Evolutionary conservation across 2,797 vertebrate species (phyloP).

Genomic region (Mionectes olivaceus): DNA sequence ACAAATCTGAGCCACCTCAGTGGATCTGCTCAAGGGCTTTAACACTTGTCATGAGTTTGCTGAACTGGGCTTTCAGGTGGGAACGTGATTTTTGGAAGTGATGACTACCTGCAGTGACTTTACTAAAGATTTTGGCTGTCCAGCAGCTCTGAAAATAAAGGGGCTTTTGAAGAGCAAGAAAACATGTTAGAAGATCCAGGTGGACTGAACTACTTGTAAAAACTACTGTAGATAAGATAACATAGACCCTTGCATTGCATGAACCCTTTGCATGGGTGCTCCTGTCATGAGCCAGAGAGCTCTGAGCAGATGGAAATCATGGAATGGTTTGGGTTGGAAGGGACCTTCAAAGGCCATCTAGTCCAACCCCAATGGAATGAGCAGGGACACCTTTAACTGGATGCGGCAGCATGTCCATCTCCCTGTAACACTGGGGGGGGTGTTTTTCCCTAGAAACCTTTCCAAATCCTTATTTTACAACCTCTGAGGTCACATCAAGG

Average conservation of each 20-base stretch:
- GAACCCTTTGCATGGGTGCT: fast-evolving
- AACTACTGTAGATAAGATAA: fast-evolving
- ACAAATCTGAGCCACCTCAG: not conserved
- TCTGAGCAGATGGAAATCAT: not conserved
- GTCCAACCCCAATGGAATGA: not conserved
- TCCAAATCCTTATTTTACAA: not conserved
- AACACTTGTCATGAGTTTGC: fast-evolving
- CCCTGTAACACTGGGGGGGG: fast-evolving
- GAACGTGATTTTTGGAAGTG: not conserved
- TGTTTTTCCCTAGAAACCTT: not conserved
- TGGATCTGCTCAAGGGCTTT: not conserved
- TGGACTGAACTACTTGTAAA: not conserved
- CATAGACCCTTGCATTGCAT: too few species aligned
- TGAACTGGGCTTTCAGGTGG: not conserved
- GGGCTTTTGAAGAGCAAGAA: fast-evolving
- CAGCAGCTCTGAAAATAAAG: not conserved
- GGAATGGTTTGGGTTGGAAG: not conserved
- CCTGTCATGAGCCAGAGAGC: not conserved
- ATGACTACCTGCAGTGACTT: not conserved
- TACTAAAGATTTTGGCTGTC: not conserved
- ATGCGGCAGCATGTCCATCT: not conserved
- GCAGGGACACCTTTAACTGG: not conserved
- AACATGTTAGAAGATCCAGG: fast-evolving
- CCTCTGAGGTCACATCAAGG: not conserved
- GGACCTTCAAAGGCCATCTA: not conserved